phyloP scores from a whole-genome alignment of 1,140 invertebrate genomes.

The Cotesia glomerata region DNA sequence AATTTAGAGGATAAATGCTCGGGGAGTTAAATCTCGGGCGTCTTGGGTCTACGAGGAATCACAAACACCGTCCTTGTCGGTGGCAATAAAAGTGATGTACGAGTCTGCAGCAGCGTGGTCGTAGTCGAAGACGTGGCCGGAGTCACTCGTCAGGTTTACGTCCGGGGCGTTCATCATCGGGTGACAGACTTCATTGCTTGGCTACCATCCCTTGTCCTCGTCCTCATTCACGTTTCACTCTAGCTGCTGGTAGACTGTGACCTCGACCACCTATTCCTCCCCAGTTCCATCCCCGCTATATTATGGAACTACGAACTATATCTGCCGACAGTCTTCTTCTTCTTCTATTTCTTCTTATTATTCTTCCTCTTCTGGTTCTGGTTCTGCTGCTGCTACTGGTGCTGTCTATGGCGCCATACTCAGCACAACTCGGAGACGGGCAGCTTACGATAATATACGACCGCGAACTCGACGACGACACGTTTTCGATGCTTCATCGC shows the following conservation, averaged over 20 bases:
- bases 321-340: conserved; percentile 2
- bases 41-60: conserved; percentile 22
- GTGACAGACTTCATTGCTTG: conserved; percentile 56
- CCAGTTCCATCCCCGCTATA: not conserved
- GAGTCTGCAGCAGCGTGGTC: conserved; percentile 42
- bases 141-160: conserved; percentile 57
- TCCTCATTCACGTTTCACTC: no score
- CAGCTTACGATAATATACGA: conserved; percentile 46
- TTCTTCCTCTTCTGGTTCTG: not conserved
- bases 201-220: conserved; percentile 14
- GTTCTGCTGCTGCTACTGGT: not conserved
- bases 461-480: conserved; percentile 46
- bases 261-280: conserved; percentile 18
- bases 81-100: conserved; percentile 58
- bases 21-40: conserved; percentile 19
- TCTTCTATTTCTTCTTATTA: conserved; percentile 1
- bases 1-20: conserved; percentile 11
- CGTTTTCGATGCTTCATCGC: conserved; percentile 50
- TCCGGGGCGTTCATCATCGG: conserved; percentile 53
- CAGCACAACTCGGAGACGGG: conserved; percentile 5
- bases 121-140: conserved; percentile 42
- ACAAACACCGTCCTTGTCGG: conserved; percentile 15
- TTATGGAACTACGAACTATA: no score
- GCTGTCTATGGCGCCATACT: conserved; percentile 25
- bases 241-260: not conserved